Conservation (phyloP, 2,797 vertebrate species). For the Neosilurus hyrtlii region DNA sequence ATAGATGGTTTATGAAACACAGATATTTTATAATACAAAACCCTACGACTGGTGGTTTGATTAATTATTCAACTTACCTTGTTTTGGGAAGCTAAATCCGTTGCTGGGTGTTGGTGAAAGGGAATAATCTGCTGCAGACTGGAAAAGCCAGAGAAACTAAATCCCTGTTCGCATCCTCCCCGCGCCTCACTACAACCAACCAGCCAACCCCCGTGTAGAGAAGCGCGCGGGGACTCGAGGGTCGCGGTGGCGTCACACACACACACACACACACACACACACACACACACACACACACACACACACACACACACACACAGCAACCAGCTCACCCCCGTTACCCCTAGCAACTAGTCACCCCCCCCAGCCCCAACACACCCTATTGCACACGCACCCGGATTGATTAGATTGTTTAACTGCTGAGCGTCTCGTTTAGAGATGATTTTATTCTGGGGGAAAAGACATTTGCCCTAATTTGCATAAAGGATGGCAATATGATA, state of each 20-base stretch:
- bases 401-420: background rate
- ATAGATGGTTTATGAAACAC: background rate
- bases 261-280: slow-evolving; percentile 57
- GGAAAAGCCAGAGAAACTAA: slow-evolving; percentile 73
- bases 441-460: background rate
- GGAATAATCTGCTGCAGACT: slow-evolving; percentile 73
- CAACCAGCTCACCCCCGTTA: slow-evolving; percentile 67
- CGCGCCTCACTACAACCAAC: slow-evolving; percentile 63
- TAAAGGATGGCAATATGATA: slow-evolving; percentile 21
- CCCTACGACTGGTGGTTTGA: slow-evolving; percentile 13
- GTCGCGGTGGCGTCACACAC: slow-evolving; percentile 61
- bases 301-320: slow-evolving; percentile 20
- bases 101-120: slow-evolving; percentile 66
- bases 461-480: slow-evolving; percentile 38
- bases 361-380: slow-evolving; percentile 53
- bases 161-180: slow-evolving; percentile 63
- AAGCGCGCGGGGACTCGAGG: slow-evolving; percentile 67
- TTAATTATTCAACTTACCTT: slow-evolving; percentile 64
- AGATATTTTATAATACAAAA: slow-evolving; percentile 6
- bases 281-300: slow-evolving; percentile 24
- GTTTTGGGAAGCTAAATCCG: slow-evolving; percentile 73
- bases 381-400: slow-evolving; percentile 30
- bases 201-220: slow-evolving; percentile 55
- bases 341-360: slow-evolving; percentile 70
- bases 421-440: background rate